phyloP scores from a whole-genome alignment of 2,113 vertebrate genomes.

The Redunca redunca region DNA sequence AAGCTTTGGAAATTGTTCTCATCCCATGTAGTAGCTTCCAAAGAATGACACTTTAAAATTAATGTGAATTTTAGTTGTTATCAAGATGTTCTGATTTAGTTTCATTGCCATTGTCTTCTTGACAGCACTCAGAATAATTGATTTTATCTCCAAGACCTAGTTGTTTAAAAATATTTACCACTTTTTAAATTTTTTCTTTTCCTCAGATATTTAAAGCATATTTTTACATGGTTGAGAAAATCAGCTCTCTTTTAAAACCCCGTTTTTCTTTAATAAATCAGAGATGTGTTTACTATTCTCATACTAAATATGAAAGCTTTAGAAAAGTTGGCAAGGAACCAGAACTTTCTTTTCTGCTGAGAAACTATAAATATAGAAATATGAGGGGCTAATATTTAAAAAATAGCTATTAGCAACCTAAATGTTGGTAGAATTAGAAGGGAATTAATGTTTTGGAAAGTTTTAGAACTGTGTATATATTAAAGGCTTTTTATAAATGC shows the following conservation, averaged over 20 bases:
- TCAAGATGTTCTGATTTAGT: background rate
- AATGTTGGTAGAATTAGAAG: background rate
- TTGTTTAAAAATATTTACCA: background rate
- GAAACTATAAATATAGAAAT: background rate
- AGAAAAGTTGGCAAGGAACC: background rate
- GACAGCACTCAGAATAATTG: background rate
- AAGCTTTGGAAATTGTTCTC: background rate
- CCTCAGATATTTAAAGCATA: background rate
- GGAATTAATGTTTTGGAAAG: background rate
- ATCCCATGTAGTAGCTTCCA: background rate
- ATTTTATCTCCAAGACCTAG: background rate
- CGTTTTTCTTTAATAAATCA: background rate
- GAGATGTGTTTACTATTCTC: background rate
- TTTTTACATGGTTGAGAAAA: background rate
- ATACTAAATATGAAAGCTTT: background rate
- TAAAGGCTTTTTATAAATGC: background rate
- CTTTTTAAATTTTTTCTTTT: background rate
- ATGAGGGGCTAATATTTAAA: background rate
- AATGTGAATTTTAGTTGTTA: background rate
- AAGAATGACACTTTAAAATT: background rate
- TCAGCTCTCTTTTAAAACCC: background rate
- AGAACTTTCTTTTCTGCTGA: background rate
- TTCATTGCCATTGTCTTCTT: background rate
- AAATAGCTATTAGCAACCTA: background rate
- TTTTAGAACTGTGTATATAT: background rate